A percentile compares a stretch with the other conserved stretches of the same genome.
Evolutionary conservation across 2,113 vertebrate species (phyloP).

Genomic region (Poeciliopsis occidentalis): DNA sequence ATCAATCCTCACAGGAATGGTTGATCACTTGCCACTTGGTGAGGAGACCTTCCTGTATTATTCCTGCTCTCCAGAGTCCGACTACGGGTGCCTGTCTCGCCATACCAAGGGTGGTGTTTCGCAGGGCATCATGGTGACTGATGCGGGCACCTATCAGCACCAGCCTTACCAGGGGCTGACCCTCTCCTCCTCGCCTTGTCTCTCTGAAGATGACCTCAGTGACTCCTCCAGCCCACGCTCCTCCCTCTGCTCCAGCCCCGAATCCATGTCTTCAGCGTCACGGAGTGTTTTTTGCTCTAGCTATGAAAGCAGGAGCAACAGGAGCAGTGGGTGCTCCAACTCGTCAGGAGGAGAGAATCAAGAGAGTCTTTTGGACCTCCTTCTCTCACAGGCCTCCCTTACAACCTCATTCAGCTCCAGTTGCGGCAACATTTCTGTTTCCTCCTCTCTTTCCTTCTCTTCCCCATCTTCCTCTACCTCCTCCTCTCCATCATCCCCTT

Average conservation of each 20-base stretch:
- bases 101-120: constrained; percentile 38
- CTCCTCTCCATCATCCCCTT: constrained; percentile 53
- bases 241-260: constrained; percentile 87
- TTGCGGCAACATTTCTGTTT: constrained; percentile 37
- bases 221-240: constrained; percentile 91
- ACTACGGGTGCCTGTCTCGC: constrained; percentile 66
- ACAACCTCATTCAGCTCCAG: constrained; percentile 74
- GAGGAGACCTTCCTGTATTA: constrained; percentile 89
- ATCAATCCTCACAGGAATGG: constrained; percentile 86
- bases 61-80: constrained; percentile 71
- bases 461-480: constrained; percentile 41
- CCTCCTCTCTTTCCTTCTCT: constrained; percentile 32
- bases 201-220: constrained; percentile 91
- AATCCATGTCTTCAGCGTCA: constrained; percentile 54
- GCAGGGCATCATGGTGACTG: constrained; percentile 83
- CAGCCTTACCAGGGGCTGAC: constrained; percentile 65
- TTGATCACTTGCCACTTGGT: constrained; percentile 92
- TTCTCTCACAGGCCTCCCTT: constrained; percentile 89
- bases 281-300: constrained; percentile 50
- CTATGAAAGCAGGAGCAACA: constrained; percentile 64
- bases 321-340: constrained; percentile 72
- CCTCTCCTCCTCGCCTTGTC: constrained; percentile 86
- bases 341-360: constrained; percentile 88
- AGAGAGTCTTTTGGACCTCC: constrained; percentile 91
- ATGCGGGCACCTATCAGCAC: constrained; percentile 79